A percentile compares a stretch with the other conserved stretches of the same genome.
phyloP scores from a whole-genome alignment of 2,797 vertebrate genomes.

The Tapirus indicus region DNA sequence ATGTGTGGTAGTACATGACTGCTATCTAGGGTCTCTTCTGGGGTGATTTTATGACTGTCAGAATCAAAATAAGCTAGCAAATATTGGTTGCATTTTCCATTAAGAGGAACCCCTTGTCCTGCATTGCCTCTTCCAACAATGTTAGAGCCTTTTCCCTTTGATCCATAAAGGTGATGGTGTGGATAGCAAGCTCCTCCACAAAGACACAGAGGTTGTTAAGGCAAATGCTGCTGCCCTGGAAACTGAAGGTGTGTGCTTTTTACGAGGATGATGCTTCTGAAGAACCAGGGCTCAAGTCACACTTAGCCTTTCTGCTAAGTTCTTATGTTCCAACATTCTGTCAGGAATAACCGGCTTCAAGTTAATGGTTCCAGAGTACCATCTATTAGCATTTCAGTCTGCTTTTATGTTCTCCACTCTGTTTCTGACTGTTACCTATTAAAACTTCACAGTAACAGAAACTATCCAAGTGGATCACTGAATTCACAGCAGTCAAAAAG shows the following conservation, averaged over 20 bases:
- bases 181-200: not conserved
- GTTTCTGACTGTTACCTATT: slow-evolving; percentile 79
- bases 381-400: slow-evolving; percentile 11
- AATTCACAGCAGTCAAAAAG: slow-evolving; percentile 78
- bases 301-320: not conserved
- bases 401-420: not conserved
- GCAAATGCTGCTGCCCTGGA: not conserved
- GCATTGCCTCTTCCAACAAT: not conserved
- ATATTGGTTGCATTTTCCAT: not conserved
- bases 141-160: not conserved
- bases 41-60: not conserved
- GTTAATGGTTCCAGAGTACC: slow-evolving; percentile 48
- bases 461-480: slow-evolving; percentile 76
- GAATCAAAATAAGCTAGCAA: not conserved
- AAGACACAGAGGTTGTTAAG: not conserved
- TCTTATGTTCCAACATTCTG: not conserved
- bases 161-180: not conserved
- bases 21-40: not conserved
- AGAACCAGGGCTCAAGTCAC: not conserved
- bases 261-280: not conserved
- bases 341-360: not conserved
- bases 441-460: slow-evolving; percentile 82
- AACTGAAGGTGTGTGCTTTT: not conserved
- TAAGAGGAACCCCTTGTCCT: not conserved
- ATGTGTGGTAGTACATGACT: not conserved